Base-by-base conservation (phyloP, 2,888 invertebrate genomes). In the Parelbella ahira region DNA sequence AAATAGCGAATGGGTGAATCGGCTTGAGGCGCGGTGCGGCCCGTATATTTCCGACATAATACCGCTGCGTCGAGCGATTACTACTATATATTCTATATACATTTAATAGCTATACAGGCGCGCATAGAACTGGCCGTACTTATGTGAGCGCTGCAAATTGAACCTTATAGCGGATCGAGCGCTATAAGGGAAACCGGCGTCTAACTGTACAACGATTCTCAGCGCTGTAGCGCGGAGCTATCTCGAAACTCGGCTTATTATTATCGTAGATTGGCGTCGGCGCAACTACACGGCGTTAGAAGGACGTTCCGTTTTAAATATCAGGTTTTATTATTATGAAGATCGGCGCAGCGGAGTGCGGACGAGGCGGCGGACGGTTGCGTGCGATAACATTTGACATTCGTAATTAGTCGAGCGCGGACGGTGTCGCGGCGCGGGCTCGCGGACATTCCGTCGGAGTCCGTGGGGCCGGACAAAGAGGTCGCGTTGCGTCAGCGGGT, bases 21-120 rank as follows among this genome's bases (percentile, higher is more conserved):
- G 84, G 86, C 84, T 74, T 72, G 74, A 80, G 80, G 74, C 86
- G 81, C 76, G 74, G 70, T 67, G 72, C 84, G 70, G 72, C 83
- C 86, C 82, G 86, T 87, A 87, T 87, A 87, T 87, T 87, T 87
- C 87, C 87, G 86, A 87, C 87, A 87, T 87, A 87, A 87, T 87
- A 87, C 87, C 87, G 87, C 87, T 87, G 87, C 87, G 87, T 87
- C 87, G 87, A 87, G 87, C 87, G 87, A 87, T 87, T 87, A 87
- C 87, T 87, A 87, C 87, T 87, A 87, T 87, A 87, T 87, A 87
- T 87, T 87, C 87, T 86, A 87, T 87, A 87, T 87, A 87, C 87
- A 87, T 87, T 87, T 87, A 86, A 87, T 86, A 87, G 86, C 86
- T 87, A 87, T 87, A 87, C 86, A 87, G 86, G 84, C 87, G 86